Base-by-base conservation (phyloP, 2,113 vertebrate species). In the Dipodomys spectabilis region DNA sequence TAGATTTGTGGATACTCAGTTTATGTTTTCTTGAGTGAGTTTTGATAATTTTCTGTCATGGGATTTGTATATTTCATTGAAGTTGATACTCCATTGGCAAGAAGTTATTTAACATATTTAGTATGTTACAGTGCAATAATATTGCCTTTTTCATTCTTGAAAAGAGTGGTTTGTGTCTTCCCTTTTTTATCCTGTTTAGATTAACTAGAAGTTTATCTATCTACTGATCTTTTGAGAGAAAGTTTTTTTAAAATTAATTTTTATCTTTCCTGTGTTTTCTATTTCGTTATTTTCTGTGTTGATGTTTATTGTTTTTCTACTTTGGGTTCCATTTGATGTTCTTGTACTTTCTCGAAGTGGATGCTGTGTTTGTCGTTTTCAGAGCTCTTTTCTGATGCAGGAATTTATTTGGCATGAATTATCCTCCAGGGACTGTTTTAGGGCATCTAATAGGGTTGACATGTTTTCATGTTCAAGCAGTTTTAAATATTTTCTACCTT, bases 261-360 rank as follows among this genome's bases (percentile, higher is more conserved):
- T n/a, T 30, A 28, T 67, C 7, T 28, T 67, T 67, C 6, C 65
- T 28, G 65, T 75, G 73, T 49, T 64, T 86, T 30, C 30, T 86
- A 27, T 71, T 75, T 94, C 45, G 60, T 35, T n/a, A 27, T 16
- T 45, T 80, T 81, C 35, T 89, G 20, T 39, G 19, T 60, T 80
- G 30, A 69, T 53, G 53, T 65, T 60, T 67, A 20, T 88, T 80
- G 13, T 84, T 89, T n/a, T 67, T 82, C 45, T 82, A 32, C 72
- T 88, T 77, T 71, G n/a, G 72, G 25, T 71, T 93, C 75, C 74
- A 67, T 75, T 82, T 91, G 7, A 27, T 93, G 27, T 74, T 83
- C 67, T 57, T 39, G n/a, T 68, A 22, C 49, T 91, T 91, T 57
- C 4, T 89, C 27, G 60, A 75, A 9, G 13, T 85, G 39, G n/a